Base-by-base conservation (phyloP, 2,113 vertebrate species). In the Delphinapterus leucas region DNA sequence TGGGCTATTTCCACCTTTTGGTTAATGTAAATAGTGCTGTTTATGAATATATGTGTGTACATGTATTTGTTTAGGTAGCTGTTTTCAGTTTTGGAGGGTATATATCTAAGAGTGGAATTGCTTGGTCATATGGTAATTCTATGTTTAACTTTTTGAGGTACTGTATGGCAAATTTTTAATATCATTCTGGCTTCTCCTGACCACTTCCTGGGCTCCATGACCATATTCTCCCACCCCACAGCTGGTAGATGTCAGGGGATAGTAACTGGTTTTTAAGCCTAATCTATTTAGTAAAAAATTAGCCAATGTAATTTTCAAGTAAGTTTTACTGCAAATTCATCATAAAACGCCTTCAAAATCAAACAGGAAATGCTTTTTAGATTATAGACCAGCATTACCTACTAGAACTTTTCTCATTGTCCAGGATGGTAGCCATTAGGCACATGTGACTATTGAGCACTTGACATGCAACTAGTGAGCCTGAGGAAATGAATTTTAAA, bases 291-390 rank as follows among this genome's bases (percentile, higher is more conserved):
- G 17, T 71, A 47, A 28, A 44, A 95, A 81, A 81, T 65, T 87
- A 80, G 33, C 90, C 12, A 88, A 93, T 79, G n/a, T 15, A 95
- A 74, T 74, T 93, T 87, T 92, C 18, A 90, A 73, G 63, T 53
- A 85, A 31, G 10, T 83, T 61, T 95, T 93, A 88, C n/a, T 95
- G 47, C 58, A 91, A 73, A 84, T 91, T 74, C 26, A 13, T 95
- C 21, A 90, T 74, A 31, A 90, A 84, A 70, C 88, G n/a, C 31
- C 80, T 96, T 80, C 18, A 79, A 70, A 95, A 36, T 44, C 38
- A 94, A 87, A 86, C 28, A 94, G 87, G 81, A 97, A 92, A 84
- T 82, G 89, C 90, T 41, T 94, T 92, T 94, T 70, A 81, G 17
- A 80, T 92, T 65, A n/a, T 33, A 88, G 4, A 88, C 21, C 33